A percentile compares a stretch with the other conserved stretches of the same genome.
Evolutionary conservation across 2,113 vertebrate genomes (phyloP).

Genomic region (Ammodytes dubius): DNA sequence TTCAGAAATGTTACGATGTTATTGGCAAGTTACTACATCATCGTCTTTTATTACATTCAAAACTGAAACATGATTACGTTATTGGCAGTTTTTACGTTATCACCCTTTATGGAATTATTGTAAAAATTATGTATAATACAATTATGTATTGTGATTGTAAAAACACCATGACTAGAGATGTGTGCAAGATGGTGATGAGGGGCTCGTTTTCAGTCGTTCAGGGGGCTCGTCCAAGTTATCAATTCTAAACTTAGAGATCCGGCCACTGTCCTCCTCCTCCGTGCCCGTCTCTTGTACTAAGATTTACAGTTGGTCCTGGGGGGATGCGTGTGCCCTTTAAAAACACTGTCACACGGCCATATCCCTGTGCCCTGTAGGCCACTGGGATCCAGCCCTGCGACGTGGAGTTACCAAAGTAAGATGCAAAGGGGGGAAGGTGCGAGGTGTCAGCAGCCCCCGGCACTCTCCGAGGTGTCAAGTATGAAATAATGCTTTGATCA

Average conservation of each 20-base stretch:
- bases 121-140: too few relatives aligned
- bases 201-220: not conserved
- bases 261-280: not conserved
- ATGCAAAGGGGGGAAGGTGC: constrained; percentile 31
- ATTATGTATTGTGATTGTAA: not conserved
- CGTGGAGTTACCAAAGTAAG: constrained; percentile 25
- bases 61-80: too few relatives aligned
- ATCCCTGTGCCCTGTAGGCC: constrained; percentile 43
- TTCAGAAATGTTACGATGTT: too few relatives aligned
- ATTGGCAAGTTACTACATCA: too few relatives aligned
- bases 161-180: not conserved
- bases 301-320: constrained; percentile 61
- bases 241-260: constrained; percentile 7
- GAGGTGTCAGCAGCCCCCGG: constrained; percentile 39
- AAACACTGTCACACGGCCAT: constrained; percentile 60
- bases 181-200: not conserved
- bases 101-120: too few relatives aligned
- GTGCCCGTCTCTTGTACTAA: constrained; percentile 37
- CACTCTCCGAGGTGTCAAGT: constrained; percentile 68
- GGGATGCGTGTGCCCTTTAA: constrained; percentile 70
- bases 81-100: too few relatives aligned
- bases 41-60: too few relatives aligned
- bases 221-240: constrained; percentile 4
- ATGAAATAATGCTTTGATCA: constrained; percentile 76
- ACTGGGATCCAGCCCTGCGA: constrained; percentile 28